Conservation (phyloP, 2,888 invertebrate genomes). For the Zootermopsis nevadensis region DNA sequence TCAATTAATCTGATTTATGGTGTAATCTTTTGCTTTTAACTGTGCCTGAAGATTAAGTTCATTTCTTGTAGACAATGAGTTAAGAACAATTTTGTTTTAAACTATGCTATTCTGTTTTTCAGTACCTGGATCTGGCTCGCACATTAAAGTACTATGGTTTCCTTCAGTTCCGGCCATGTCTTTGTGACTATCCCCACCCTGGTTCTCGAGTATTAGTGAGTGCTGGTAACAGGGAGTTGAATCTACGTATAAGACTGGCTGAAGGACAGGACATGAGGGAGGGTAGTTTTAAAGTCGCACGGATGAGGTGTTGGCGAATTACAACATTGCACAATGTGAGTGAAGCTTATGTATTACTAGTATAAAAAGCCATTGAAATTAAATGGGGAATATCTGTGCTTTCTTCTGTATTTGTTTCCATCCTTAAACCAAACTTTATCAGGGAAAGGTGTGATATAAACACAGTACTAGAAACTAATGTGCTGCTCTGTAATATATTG, state of each 20-base stretch:
- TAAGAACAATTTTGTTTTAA: background rate
- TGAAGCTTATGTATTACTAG: too few species aligned
- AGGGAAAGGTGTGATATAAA: too few species aligned
- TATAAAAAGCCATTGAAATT: too few species aligned
- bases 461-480: too few species aligned
- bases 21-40: too few species aligned
- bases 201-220: slow-evolving; percentile 78
- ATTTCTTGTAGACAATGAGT: too few species aligned
- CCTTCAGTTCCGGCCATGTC: slow-evolving; percentile 80
- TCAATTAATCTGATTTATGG: too few species aligned
- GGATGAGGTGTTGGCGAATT: slow-evolving; percentile 98
- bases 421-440: too few species aligned
- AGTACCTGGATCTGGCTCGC: slow-evolving; percentile 89
- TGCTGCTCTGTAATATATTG: background rate
- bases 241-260: slow-evolving; percentile 71
- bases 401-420: too few species aligned
- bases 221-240: slow-evolving; percentile 88
- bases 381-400: too few species aligned
- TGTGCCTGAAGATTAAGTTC: too few species aligned
- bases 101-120: slow-evolving; percentile 58
- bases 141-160: slow-evolving; percentile 91
- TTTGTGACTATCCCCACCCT: slow-evolving; percentile 80
- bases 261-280: slow-evolving; percentile 76
- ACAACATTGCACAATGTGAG: slow-evolving; percentile 83
- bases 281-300: slow-evolving; percentile 90